Base-by-base conservation (phyloP, 53 echinoderm and acorn worm species). In the Holothuria leucospilota region DNA sequence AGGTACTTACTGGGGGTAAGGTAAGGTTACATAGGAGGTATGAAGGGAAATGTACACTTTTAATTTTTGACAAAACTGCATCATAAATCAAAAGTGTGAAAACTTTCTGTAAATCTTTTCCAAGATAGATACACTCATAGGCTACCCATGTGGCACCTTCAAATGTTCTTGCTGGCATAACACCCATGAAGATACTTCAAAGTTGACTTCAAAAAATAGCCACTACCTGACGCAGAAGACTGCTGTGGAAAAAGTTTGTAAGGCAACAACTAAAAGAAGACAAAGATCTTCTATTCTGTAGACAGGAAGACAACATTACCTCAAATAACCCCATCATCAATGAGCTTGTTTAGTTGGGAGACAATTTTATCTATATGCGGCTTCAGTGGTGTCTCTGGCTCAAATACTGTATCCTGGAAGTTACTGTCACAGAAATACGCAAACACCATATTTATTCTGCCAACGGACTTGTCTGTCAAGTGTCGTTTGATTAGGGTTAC, bases 371-470 rank as follows among this genome's bases (percentile, higher is more conserved):
- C 86, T 24, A 98, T 70, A 72, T 95, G 90, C 51, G 90, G 68
- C 67, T 89, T 91, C 14, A 95, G 90, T 25, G 95, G 95, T 30
- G 88, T 95, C 77, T 95, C 93, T 5, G 90, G 72, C 51, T 93
- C 92, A 82, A 98, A 98, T 29, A 98, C 69, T 13, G 94, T 93
- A 72, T 98, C 99, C 90, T 95, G 84, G 59, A 98, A 98, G 63
- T 91, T 87, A 39, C 86, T 87, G 69, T 93, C 95, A 41, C 92
- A 84, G 85, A 98, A 98, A 90, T 95, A 98, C 41, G 86, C 81
- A 86, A 98, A 98, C 69, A 98, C 94, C 74, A 80, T 84, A 68
- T 93, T 87, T 65, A 98, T 95, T 29, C 99, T 90, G 42, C 77
- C 77, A 6, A 83, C n/a, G 0, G 99, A 98, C 78, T 98, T 98